Percentiles rank a stretch among this genome's conserved stretches.
phyloP scores from a whole-genome alignment of 2,113 vertebrate genomes.

The Poeciliopsis prolifica region DNA sequence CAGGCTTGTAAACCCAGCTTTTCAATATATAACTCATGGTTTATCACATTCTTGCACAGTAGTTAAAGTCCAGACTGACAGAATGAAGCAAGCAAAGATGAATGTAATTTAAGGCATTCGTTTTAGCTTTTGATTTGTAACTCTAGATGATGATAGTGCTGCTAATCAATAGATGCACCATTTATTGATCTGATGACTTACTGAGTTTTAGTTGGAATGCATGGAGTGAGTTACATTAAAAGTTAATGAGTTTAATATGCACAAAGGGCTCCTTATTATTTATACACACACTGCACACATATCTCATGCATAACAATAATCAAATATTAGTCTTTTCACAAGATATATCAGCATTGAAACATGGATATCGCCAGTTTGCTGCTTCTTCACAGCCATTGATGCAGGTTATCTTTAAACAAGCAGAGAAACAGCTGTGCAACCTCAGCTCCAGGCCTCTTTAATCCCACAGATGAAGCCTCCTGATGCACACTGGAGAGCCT shows the following conservation, averaged over 20 bases:
- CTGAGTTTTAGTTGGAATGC: not conserved
- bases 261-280: conserved; percentile 50
- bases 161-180: not conserved
- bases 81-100: not conserved
- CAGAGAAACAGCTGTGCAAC: conserved; percentile 66
- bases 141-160: conserved; percentile 5
- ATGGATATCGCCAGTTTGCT: conserved; percentile 33
- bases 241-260: not conserved
- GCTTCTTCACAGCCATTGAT: conserved; percentile 29
- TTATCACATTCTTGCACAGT: not conserved
- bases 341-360: conserved; percentile 38
- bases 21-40: not conserved
- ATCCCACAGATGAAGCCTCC: conserved; percentile 57
- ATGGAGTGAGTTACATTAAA: not conserved
- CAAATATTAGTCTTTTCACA: conserved; percentile 38
- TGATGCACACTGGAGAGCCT: conserved; percentile 41
- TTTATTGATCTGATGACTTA: conserved; percentile 8
- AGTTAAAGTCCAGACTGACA: not conserved
- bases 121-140: not conserved
- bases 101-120: not conserved
- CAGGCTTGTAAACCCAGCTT: conserved; percentile 21
- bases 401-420: conserved; percentile 70
- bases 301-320: conserved; percentile 37
- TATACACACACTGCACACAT: conserved; percentile 32
- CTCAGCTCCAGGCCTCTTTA: conserved; percentile 53